Evolutionary conservation across 2,113 vertebrate genomes (phyloP).

Genomic region (Nibea coibor): DNA sequence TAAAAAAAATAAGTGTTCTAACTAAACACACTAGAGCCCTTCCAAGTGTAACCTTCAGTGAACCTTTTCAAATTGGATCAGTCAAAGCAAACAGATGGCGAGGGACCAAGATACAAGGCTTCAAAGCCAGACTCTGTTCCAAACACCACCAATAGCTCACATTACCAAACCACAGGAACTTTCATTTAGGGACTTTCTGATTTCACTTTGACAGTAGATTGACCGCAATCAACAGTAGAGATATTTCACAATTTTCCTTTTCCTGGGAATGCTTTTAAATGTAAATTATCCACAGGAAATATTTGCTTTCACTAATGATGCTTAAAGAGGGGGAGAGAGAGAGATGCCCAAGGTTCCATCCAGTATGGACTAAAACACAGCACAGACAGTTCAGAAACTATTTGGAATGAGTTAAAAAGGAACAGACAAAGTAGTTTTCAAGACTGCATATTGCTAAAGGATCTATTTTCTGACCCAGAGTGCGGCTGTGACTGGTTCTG

Average conservation of each 20-base stretch:
- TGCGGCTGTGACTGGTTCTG: too few relatives aligned
- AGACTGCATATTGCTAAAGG: too few relatives aligned
- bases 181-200: too few relatives aligned
- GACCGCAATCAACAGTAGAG: neutral
- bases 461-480: too few relatives aligned
- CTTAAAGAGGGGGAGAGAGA: too few relatives aligned
- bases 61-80: constrained; percentile 81
- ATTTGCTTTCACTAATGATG: too few relatives aligned
- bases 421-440: too few relatives aligned
- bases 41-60: constrained; percentile 57
- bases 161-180: neutral
- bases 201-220: neutral
- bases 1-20: constrained; percentile 28
- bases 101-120: constrained; percentile 42
- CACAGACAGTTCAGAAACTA: too few relatives aligned
- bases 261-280: neutral
- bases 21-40: neutral
- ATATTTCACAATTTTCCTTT: neutral
- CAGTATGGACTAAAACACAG: too few relatives aligned
- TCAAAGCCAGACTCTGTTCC: neutral
- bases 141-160: neutral
- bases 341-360: too few relatives aligned
- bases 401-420: too few relatives aligned
- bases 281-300: neutral
- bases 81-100: constrained; percentile 74